Base-by-base conservation (phyloP, 2,113 vertebrate genomes). In the Romanogobio albipinnatus region DNA sequence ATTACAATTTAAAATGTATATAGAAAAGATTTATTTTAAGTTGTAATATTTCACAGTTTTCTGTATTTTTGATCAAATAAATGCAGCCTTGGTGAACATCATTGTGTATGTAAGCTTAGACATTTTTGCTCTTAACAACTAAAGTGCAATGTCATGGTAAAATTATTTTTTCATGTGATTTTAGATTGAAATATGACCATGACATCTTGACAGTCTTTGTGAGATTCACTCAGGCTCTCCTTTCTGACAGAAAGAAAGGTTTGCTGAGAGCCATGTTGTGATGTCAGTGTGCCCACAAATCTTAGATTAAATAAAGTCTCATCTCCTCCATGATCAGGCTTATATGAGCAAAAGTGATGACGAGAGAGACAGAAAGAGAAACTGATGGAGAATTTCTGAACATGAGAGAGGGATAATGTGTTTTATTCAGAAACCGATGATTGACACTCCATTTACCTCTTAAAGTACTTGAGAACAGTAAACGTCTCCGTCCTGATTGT, bases 381-480 rank as follows among this genome's bases (percentile, higher is more conserved):
- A 45, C 43, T 43, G 89, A 74, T 83, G 85, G 81, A 87, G 0
- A 76, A 56, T 19, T 64, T 51, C 49, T 6, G 29, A 61, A 76
- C 64, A 64, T 83, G 79, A 66, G 75, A 81, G 53, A 85, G 61
- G 51, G 74, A 64, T 80, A 61, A 76, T 61, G 78, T 64, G 61
- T 88, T 88, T 88, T 79, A 88, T 83, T 86, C 76, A 59, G 70
- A 59, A 45, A 49, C 22, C 39, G n/a, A 22, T 83, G 81, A 88
- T 76, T 86, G 84, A 88, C 87, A 88, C 51, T 51, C 81, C 49
- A 77, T 68, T 83, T 88, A 75, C 84, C 84, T 79, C 80, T 79
- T 24, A 85, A 79, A 66, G 66, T 78, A 43, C 66, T 76, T 66
- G 56, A 14, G 87, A 85, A 64, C 59, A 17, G 49, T 43, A 76